Percentiles rank a stretch among this genome's conserved stretches.
phyloP scores from a whole-genome alignment of 2,888 invertebrate species.

The Lumbricus terrestris region DNA sequence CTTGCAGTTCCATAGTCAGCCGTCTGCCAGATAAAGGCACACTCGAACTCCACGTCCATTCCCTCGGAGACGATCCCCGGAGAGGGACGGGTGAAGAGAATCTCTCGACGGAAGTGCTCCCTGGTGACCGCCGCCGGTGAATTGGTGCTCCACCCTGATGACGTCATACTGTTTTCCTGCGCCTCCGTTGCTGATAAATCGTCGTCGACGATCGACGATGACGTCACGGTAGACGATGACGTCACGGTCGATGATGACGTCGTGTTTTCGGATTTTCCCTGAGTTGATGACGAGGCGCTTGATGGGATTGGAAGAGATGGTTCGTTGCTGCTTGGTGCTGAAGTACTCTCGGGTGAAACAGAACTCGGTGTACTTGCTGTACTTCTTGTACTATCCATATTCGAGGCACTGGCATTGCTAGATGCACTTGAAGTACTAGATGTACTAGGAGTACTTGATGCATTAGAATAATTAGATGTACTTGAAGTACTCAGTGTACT shows the following conservation, averaged over 20 bases:
- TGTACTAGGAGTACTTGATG: background rate
- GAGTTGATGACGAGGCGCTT: background rate
- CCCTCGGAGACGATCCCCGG: background rate
- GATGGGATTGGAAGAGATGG: background rate
- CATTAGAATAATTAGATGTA: too few species aligned
- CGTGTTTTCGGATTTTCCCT: background rate
- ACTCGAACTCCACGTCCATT: background rate
- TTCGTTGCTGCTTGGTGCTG: background rate
- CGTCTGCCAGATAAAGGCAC: background rate
- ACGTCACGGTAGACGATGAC: background rate
- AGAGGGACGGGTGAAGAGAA: background rate
- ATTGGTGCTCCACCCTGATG: too few species aligned
- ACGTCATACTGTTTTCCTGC: background rate
- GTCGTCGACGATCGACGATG: background rate
- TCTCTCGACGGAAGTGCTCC: background rate
- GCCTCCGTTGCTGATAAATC: background rate
- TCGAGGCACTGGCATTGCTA: background rate
- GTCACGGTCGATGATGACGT: background rate
- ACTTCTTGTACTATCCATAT: background rate
- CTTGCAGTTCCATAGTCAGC: background rate
- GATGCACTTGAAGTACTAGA: background rate
- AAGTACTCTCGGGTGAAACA: background rate
- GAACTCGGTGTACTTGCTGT: background rate
- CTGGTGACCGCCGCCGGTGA: background rate
- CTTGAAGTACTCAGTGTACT: too few species aligned